phyloP scores from a whole-genome alignment of 30 jellyfish, hydroid and myxozoan species.

The Rhopilema esculentum region DNA sequence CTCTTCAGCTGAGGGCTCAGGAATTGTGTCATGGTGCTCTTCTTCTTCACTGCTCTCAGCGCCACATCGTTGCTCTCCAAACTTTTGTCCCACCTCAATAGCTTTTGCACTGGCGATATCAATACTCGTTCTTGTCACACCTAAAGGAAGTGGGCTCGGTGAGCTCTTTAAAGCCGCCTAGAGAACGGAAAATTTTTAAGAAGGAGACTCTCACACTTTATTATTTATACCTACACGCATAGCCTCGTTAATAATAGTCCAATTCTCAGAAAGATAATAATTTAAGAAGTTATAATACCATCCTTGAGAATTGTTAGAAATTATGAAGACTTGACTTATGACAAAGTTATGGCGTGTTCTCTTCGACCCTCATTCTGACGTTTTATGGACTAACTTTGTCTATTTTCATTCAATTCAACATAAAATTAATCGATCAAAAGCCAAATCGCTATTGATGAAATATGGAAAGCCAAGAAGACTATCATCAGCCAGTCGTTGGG shows the following conservation, averaged over 20 bases:
- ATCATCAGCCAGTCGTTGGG: too few relatives aligned
- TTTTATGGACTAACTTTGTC: too few relatives aligned
- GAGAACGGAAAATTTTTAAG: not conserved
- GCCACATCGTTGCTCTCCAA: not conserved
- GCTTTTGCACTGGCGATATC: not conserved
- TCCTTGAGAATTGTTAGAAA: conserved; percentile 1
- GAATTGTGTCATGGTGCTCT: not conserved
- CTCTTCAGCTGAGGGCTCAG: conserved; percentile 1
- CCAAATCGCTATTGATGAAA: too few relatives aligned
- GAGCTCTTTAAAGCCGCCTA: not conserved
- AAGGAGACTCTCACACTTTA: conserved; percentile 3
- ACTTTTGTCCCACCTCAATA: not conserved
- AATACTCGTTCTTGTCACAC: not conserved
- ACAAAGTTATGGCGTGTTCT: too few relatives aligned
- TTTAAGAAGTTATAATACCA: not conserved
- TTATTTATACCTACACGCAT: not conserved
- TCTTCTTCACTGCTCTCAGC: not conserved
- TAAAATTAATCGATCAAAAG: too few relatives aligned
- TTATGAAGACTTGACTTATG: conserved; percentile 5
- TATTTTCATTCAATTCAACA: too few relatives aligned
- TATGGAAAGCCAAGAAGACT: too few relatives aligned
- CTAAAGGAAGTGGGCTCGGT: not conserved
- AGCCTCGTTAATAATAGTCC: conserved; percentile 1
- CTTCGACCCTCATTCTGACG: too few relatives aligned
- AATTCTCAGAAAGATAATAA: not conserved